A percentile compares a stretch with the other conserved stretches of the same genome.
phyloP scores from a whole-genome alignment of 2,113 vertebrate genomes.

The Lagenorhynchus albirostris region DNA sequence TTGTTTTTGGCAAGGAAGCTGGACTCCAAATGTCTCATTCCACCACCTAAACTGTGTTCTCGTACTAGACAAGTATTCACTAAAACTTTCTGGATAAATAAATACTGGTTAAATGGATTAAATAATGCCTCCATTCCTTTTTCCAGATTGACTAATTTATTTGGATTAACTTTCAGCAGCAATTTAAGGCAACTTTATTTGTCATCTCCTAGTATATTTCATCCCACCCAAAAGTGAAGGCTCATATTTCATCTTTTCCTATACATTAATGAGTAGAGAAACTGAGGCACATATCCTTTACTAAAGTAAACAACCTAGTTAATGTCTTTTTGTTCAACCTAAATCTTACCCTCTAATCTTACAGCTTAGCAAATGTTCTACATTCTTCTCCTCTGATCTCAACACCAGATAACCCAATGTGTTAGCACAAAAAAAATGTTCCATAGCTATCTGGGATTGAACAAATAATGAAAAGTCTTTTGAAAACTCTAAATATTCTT shows the following conservation, averaged over 20 bases:
- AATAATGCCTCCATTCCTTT: not conserved
- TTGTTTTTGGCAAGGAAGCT: not conserved
- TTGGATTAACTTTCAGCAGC: not conserved
- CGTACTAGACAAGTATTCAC: not conserved
- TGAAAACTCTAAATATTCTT: not conserved
- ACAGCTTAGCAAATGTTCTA: not conserved
- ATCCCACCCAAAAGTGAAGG: not conserved
- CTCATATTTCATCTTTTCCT: not conserved
- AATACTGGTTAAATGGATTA: constrained; percentile 24
- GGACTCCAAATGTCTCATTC: not conserved
- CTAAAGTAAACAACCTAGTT: not conserved
- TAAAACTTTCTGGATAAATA: not conserved
- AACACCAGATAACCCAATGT: not conserved
- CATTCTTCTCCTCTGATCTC: not conserved
- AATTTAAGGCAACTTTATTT: not conserved
- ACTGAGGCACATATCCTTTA: not conserved
- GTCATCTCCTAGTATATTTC: not conserved
- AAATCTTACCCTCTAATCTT: not conserved
- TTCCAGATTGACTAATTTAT: not conserved
- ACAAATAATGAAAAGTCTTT: not conserved
- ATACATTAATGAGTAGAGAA: not conserved
- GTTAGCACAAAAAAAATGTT: not conserved
- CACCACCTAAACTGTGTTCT: not conserved
- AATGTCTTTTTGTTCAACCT: not conserved
- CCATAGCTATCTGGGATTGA: not conserved